These are phyloP conservation scores for Eustalomyia histrio DNA, from an alignment of 2,888 invertebrate species.

Conservation along the genomic window DNA sequence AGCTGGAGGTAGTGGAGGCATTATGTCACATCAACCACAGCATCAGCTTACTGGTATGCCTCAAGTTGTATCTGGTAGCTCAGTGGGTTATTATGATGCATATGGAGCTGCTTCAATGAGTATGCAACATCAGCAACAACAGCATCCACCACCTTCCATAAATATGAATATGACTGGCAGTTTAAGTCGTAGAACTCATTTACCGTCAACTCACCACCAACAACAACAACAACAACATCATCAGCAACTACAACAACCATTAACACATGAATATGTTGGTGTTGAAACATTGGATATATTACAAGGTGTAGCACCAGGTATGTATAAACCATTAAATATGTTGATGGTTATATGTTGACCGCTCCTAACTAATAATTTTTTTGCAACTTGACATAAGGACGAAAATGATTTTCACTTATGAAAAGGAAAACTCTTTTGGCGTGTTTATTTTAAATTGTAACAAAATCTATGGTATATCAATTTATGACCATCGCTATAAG, in stretches of 20 bases:
- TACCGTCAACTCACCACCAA: conserved; percentile 70
- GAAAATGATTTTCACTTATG: too few species aligned
- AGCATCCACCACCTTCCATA: conserved; percentile 43
- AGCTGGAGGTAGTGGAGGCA: conserved; percentile 33
- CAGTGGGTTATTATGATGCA: conserved; percentile 73
- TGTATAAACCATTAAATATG: conserved; percentile 45
- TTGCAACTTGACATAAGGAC: too few species aligned
- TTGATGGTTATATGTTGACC: too few species aligned
- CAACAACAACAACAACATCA: conserved; percentile 69
- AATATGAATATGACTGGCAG: conserved; percentile 70
- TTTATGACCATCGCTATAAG: too few species aligned
- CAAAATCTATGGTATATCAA: too few species aligned
- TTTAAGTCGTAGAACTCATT: conserved; percentile 67
- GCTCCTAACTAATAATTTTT: too few species aligned
- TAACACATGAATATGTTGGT: conserved; percentile 75
- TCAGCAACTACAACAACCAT: conserved; percentile 65
- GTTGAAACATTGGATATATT: conserved; percentile 78
- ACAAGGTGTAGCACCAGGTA: conserved; percentile 78
- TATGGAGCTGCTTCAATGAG: conserved; percentile 67
- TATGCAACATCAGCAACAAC: conserved; percentile 15
- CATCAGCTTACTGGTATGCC: conserved; percentile 54
- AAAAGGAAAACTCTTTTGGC: too few species aligned
- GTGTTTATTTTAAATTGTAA: too few species aligned
- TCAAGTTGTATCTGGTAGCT: conserved; percentile 65
- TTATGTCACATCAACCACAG: conserved; percentile 57